phyloP scores from a whole-genome alignment of 53 echinoderm and acorn worm genomes.

The Patiria pectinifera region DNA sequence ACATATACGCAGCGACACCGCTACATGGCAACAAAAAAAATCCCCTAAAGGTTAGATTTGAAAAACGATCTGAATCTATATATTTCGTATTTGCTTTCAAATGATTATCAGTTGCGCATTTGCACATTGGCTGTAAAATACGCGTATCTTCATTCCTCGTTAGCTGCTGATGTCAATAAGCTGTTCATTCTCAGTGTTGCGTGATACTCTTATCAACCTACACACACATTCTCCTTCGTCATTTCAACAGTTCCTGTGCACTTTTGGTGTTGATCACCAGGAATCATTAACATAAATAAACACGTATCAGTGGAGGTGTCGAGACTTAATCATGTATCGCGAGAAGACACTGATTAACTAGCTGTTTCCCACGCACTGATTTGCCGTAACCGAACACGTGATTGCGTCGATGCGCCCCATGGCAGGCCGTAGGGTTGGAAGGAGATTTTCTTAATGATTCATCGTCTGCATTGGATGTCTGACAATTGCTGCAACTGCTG shows the following conservation, averaged over 20 bases:
- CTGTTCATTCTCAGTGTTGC: no score
- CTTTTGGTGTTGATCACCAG: no score
- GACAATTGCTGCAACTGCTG: background rate
- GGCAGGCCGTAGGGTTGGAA: background rate
- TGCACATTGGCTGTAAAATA: no score
- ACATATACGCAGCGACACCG: background rate
- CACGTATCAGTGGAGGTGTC: background rate
- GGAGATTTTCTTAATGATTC: background rate
- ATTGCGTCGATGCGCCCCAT: background rate
- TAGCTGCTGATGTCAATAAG: no score
- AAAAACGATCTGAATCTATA: no score
- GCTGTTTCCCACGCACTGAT: background rate
- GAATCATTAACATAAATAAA: background rate
- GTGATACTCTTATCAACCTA: no score
- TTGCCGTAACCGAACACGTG: conserved; percentile 7
- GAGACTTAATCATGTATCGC: conserved; percentile 13
- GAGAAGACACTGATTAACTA: conserved; percentile 16
- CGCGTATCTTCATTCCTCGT: no score
- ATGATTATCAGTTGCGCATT: no score
- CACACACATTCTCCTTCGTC: background rate
- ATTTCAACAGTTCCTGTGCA: background rate
- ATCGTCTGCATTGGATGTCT: background rate
- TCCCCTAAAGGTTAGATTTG: background rate
- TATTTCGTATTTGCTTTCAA: no score
- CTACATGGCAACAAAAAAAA: background rate